These are phyloP conservation scores for Acrossocheilus wenchowensis DNA, from an alignment of 2,797 vertebrate species.

Conservation along the genomic window DNA sequence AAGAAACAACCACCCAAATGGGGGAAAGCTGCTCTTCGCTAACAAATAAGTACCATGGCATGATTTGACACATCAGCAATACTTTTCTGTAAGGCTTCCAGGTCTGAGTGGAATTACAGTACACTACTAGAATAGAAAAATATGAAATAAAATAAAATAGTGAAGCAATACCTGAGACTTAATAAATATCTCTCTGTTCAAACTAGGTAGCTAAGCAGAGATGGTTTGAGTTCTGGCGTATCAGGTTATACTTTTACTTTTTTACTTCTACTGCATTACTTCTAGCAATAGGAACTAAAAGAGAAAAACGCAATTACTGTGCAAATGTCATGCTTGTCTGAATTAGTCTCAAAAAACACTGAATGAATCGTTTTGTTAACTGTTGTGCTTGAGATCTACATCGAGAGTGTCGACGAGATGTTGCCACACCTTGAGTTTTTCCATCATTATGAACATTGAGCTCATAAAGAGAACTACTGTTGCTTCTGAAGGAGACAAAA, in stretches of 20 bases:
- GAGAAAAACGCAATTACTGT: too few relatives aligned
- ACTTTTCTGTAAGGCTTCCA: background rate
- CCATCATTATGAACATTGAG: constrained; percentile 32
- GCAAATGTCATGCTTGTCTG: background rate
- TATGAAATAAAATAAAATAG: background rate
- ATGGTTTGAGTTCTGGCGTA: background rate
- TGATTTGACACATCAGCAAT: background rate
- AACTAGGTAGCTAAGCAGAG: background rate
- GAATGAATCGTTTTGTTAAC: background rate
- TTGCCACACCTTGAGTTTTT: constrained; percentile 42
- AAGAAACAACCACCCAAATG: background rate
- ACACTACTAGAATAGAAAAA: background rate
- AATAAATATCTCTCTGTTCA: background rate
- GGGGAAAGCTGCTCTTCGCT: background rate
- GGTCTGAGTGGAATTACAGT: background rate
- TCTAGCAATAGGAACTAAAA: background rate
- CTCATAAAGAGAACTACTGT: constrained; percentile 33
- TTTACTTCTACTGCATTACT: background rate
- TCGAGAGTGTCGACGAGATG: background rate
- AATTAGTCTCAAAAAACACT: background rate
- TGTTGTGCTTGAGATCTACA: background rate
- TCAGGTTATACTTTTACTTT: background rate
- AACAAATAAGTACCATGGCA: too few relatives aligned
- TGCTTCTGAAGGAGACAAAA: constrained; percentile 38
- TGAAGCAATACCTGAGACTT: background rate